Evolutionary conservation across 2,113 vertebrate species (phyloP), one percentile per base, ranked within the genome.

Genomic region (Cephalopterus ornatus): DNA sequence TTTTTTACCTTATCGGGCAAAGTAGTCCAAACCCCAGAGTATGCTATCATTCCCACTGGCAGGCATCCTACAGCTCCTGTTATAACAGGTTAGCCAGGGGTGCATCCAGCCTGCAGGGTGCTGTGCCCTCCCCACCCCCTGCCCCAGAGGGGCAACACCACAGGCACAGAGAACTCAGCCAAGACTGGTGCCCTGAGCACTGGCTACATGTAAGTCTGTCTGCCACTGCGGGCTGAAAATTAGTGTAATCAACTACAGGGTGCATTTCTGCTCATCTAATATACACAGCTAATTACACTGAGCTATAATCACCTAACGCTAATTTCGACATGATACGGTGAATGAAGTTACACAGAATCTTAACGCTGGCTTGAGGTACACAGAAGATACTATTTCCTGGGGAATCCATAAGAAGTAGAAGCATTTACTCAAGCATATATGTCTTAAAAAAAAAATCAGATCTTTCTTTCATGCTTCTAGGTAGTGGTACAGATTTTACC

Each of bases 31-130:
- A 27, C 18, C 62, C 39, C 10, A 8, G 8, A 75, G 37, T 9
- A n/a, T 6, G n/a, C 26, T 44, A 4, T 21, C 35, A 28, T 35
- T 42, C 56, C 22, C 28, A 14, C 20, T 46, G 17, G 26, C 39
- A 67, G 52, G 19, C 30, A 50, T 37, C 37, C 55, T 62, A 10
- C 6, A 39, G 30, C 20, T 71, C 46, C 49, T 14, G 22, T 62
- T 28, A 28, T 20, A 28, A 19, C 26, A 20, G 12, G 37, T 41
- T 62, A 62, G 9, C 9, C 1, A 2, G 3, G 42, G 12, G 2
- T 33, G 14, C 35, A 24, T 2, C 2, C 42, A 13, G 1, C 28
- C 42, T 26, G 17, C 26, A 18, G 23, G 1, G 1, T 37, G 30
- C 61, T 50, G 26, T 50, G 28, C 13, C 23, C 28, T 32, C 21